A percentile compares a stretch with the other conserved stretches of the same genome.
These are phyloP conservation scores for Trachurus trachurus DNA, from an alignment of 2,797 vertebrate species.

Conservation along the genomic window DNA sequence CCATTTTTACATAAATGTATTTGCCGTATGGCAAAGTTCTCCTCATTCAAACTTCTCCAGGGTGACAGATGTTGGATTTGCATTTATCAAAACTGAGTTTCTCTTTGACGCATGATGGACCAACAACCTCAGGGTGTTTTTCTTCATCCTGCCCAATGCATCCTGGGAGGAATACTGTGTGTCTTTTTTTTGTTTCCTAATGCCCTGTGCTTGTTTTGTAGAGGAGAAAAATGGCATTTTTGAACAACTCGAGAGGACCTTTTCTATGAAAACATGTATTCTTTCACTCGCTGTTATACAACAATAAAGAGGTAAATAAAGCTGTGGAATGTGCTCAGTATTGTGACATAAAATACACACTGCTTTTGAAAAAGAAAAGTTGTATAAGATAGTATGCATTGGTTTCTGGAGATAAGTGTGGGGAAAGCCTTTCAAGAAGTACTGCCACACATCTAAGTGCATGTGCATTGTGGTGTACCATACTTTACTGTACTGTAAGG, in stretches of 20 bases:
- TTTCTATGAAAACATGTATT: conserved; percentile 10
- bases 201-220: conserved; percentile 10
- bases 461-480: background rate
- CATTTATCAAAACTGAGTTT: conserved; percentile 42
- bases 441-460: background rate
- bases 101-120: background rate
- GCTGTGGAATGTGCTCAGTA: background rate
- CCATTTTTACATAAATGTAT: background rate
- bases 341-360: conserved; percentile 12
- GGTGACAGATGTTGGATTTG: conserved; percentile 33
- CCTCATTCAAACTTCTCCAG: conserved; percentile 18
- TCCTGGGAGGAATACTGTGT: conserved; percentile 1
- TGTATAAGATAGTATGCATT: conserved; percentile 13
- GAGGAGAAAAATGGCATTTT: conserved; percentile 19
- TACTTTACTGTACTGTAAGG: background rate
- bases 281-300: conserved; percentile 7
- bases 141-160: conserved; percentile 18
- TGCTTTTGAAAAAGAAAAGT: conserved; percentile 5
- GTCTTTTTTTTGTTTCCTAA: background rate
- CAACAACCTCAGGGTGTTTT: conserved; percentile 27
- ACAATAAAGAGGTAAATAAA: conserved; percentile 10
- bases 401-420: conserved; percentile 5
- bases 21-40: conserved; percentile 28
- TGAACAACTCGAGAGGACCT: conserved; percentile 14
- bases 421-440: conserved; percentile 20